A percentile compares a stretch with the other conserved stretches of the same genome.
phyloP scores from a whole-genome alignment of 2,113 vertebrate genomes.

The Euleptes europaea region DNA sequence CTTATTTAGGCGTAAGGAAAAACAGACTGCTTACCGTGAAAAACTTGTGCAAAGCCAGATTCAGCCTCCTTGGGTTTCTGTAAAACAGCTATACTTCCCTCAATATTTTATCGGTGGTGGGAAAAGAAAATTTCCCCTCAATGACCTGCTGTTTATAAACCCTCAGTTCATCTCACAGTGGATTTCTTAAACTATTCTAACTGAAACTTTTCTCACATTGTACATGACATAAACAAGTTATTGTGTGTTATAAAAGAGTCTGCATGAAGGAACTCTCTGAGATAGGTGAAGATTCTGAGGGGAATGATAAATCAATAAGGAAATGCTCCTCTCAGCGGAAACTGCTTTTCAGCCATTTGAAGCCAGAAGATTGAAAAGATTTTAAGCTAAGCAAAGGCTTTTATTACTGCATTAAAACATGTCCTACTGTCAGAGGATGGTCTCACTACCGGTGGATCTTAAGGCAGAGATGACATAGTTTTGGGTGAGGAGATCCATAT shows the following conservation, averaged over 20 bases:
- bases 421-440: conserved; percentile 10
- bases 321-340: conserved; percentile 33
- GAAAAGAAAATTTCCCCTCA: not conserved
- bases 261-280: conserved; percentile 19
- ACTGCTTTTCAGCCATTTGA: conserved; percentile 18
- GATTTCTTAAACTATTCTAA: not conserved
- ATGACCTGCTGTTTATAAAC: not conserved
- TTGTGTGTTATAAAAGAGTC: not conserved
- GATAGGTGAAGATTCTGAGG: not conserved
- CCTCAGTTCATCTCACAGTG: not conserved
- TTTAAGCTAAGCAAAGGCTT: conserved; percentile 18
- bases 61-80: not conserved
- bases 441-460: not conserved
- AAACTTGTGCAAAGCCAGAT: not conserved
- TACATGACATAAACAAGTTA: not conserved
- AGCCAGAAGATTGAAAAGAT: conserved; percentile 27
- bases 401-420: conserved; percentile 12
- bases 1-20: too few species aligned
- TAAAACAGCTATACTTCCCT: not conserved
- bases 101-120: not conserved
- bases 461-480: not conserved
- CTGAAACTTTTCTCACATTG: not conserved
- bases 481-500: not conserved
- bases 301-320: conserved; percentile 30
- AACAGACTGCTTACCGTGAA: not conserved